A percentile compares a stretch with the other conserved stretches of the same genome.
These are phyloP conservation scores for Sceloporus tristichus DNA, from an alignment of 2,113 vertebrate species.

Conservation along the genomic window DNA sequence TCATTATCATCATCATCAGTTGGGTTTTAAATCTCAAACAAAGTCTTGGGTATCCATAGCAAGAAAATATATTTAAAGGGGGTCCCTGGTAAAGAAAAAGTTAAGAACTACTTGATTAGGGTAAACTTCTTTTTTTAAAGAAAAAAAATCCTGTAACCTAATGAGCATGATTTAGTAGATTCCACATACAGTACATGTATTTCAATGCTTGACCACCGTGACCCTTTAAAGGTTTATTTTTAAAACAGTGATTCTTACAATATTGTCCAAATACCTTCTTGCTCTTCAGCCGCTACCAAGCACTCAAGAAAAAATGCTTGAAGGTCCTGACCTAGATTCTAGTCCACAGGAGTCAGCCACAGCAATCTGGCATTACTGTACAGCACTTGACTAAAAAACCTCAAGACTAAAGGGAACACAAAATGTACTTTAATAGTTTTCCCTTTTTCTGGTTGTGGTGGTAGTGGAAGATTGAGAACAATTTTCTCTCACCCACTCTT, in stretches of 20 bases:
- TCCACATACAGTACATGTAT: background rate
- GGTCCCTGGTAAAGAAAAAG: no score
- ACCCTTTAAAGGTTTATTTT: conserved; percentile 41
- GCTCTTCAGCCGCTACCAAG: conserved; percentile 34
- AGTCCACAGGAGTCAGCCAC: conserved; percentile 60
- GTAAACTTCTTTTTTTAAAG: background rate
- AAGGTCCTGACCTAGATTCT: conserved; percentile 70
- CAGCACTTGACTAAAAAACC: conserved; percentile 49
- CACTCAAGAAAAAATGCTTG: conserved; percentile 62
- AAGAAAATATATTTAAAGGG: no score
- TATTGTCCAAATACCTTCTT: background rate
- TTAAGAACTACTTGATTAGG: no score
- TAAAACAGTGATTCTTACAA: conserved; percentile 10
- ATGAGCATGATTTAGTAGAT: background rate
- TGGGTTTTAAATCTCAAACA: no score
- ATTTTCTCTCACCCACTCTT: rapidly evolving
- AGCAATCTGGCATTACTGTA: conserved; percentile 63
- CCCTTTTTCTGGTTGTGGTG: background rate
- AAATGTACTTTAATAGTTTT: conserved; percentile 30
- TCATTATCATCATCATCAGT: no score
- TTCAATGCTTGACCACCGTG: background rate
- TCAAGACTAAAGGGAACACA: conserved; percentile 14
- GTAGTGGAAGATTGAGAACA: background rate
- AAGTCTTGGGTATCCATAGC: no score
- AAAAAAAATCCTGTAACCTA: background rate